Evolutionary conservation across 2,888 invertebrate species (phyloP).

Genomic region (Myopa testacea): DNA sequence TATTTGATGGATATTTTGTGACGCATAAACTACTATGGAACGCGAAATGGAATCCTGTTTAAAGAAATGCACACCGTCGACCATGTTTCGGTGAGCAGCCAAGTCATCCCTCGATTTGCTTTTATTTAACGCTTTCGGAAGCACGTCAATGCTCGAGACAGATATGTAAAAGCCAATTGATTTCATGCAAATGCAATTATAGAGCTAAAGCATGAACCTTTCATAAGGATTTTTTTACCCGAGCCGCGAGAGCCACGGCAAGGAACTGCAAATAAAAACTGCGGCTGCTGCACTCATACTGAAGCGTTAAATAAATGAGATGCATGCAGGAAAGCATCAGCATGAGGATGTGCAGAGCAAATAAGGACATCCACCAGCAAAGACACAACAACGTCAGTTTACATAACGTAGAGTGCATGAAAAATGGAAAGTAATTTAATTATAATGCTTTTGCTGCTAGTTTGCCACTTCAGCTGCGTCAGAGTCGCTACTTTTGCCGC

Average conservation of each 20-base stretch:
- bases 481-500: background rate
- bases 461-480: background rate
- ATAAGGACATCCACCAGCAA: background rate
- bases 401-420: background rate
- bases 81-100: background rate
- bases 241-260: background rate
- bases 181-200: constrained; percentile 3
- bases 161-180: background rate
- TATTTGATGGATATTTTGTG: too few relatives aligned
- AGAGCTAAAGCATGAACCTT: background rate
- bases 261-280: background rate
- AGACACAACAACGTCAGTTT: background rate
- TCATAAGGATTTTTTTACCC: background rate
- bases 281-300: background rate
- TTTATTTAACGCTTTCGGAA: background rate
- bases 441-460: background rate
- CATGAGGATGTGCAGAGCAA: background rate
- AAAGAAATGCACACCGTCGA: too few relatives aligned
- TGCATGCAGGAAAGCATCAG: background rate
- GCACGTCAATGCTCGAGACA: background rate
- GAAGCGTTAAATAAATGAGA: background rate
- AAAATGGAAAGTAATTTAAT: background rate
- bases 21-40: too few relatives aligned
- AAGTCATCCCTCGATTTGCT: background rate
- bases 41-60: too few relatives aligned